Evolutionary conservation across 2,888 invertebrate species (phyloP).

Genomic region (Drosophila greeni): DNA sequence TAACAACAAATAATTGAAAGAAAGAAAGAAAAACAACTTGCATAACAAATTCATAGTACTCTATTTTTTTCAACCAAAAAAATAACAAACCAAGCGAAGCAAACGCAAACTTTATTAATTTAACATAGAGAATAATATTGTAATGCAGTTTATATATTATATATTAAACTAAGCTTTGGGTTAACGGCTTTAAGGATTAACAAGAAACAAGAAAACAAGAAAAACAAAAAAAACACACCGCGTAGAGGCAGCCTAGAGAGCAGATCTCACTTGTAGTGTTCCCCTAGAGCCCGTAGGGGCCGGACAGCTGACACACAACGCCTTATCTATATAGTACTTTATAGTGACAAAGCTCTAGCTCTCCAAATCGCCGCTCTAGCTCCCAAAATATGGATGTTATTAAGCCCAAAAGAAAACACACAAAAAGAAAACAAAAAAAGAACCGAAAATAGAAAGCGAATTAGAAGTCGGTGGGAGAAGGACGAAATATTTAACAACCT

Average conservation of each 20-base stretch:
- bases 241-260: constrained; percentile 24
- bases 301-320: constrained; percentile 53
- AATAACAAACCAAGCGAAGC: constrained; percentile 28
- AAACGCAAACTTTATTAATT: constrained; percentile 52
- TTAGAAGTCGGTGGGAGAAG: constrained; percentile 3
- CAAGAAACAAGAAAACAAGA: constrained; percentile 4
- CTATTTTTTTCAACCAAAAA: constrained; percentile 64
- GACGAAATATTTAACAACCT: constrained; percentile 66
- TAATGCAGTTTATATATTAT: constrained; percentile 43
- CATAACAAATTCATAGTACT: constrained; percentile 79
- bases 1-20: constrained; percentile 59
- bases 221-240: constrained; percentile 1
- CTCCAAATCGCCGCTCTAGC: constrained; percentile 56
- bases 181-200: constrained; percentile 43
- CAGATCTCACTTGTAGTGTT: constrained; percentile 43
- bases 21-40: constrained; percentile 75
- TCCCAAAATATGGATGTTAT: constrained; percentile 42
- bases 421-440: constrained; percentile 6
- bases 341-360: constrained; percentile 41
- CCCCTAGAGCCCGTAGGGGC: constrained; percentile 41
- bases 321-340: constrained; percentile 50
- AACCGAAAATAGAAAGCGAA: constrained; percentile 1
- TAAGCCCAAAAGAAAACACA: constrained; percentile 11
- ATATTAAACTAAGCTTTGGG: constrained; percentile 52
- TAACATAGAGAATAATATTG: constrained; percentile 54